Evolutionary conservation across 2,888 invertebrate species (phyloP), one percentile per base, ranked within the genome.

Genomic region (Nebria salina): DNA sequence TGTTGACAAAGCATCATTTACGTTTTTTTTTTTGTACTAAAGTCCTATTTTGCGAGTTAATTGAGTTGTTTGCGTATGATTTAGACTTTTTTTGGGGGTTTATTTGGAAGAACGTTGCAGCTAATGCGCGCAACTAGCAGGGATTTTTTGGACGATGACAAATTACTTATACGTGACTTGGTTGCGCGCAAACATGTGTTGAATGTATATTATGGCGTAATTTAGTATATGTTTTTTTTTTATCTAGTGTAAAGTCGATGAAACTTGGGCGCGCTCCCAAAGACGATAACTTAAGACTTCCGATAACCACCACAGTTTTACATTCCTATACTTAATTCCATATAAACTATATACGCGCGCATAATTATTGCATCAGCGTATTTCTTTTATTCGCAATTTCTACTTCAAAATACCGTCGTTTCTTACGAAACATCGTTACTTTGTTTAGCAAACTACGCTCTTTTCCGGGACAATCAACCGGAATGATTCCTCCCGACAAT

Each of bases 161-260:
- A 54, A 54, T 54, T 8, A 54, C 54, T 54, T 54, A 13, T 54
- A 54, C 54, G 13, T 54, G 54, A 54, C 54, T 54, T 54, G 54
- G 54, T 54, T 13, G 54, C 54, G 13, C 6, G 13, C 54, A 54
- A 54, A 54, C 26, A 68, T 68, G 20, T 68, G 20, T 78, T 74
- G 78, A 74, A 78, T 78, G 74, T 65, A 74, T 78, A 78, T 78
- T 78, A 78, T 74, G 74, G 78, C 65, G 74, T 78, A 78, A 78
- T 78, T 74, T 74, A 54, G 54, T 54, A 65, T 78, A 78, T 42
- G 66, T 78, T 65, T 78, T 78, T 65, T 78, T 78, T 78, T 78
- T 78, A 78, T 78, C 78, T 78, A 78, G 78, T 74, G 78, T 78
- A 43, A 78, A 78, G 65, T 73, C 78, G 78, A 78, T 78, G 72